Conservation (phyloP, 2,888 invertebrate species). For the Fissipunctia ypsillon region DNA sequence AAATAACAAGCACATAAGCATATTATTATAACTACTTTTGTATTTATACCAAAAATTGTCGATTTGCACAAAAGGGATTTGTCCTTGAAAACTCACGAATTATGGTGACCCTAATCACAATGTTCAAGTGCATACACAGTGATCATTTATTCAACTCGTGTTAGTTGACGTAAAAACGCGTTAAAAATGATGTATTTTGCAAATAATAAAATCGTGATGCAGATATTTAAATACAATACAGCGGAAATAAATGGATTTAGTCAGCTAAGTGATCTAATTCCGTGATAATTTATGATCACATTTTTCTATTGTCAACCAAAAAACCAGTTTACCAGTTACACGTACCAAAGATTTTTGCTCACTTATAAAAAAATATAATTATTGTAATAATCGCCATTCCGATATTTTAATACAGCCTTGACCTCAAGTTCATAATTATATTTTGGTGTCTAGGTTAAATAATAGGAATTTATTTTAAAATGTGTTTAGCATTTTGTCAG, state of each 20-base stretch:
- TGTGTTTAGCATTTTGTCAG: background rate
- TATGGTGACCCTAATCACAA: slow-evolving; percentile 12
- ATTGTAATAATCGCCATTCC: background rate
- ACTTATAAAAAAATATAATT: background rate
- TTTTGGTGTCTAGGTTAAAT: background rate
- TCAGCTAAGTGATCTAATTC: slow-evolving; percentile 32
- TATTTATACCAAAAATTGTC: background rate
- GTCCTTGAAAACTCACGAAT: slow-evolving; percentile 12
- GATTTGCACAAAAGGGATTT: slow-evolving; percentile 8
- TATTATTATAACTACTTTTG: background rate
- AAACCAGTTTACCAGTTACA: slow-evolving; percentile 2
- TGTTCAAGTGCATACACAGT: background rate
- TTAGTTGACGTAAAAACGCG: slow-evolving; percentile 14
- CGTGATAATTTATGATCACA: slow-evolving; percentile 23
- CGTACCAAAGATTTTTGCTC: background rate
- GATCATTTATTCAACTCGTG: slow-evolving; percentile 27
- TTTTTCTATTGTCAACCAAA: slow-evolving; percentile 11
- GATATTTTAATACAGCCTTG: slow-evolving; percentile 4
- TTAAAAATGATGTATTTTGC: slow-evolving; percentile 20
- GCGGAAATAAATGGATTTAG: slow-evolving; percentile 28
- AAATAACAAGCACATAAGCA: background rate
- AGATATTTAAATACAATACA: slow-evolving; percentile 24
- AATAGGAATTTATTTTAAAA: background rate
- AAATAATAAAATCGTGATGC: slow-evolving; percentile 43
- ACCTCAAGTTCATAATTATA: background rate